phyloP scores from a whole-genome alignment of 2,888 invertebrate genomes.

The Coronaproctus castanopsis region DNA sequence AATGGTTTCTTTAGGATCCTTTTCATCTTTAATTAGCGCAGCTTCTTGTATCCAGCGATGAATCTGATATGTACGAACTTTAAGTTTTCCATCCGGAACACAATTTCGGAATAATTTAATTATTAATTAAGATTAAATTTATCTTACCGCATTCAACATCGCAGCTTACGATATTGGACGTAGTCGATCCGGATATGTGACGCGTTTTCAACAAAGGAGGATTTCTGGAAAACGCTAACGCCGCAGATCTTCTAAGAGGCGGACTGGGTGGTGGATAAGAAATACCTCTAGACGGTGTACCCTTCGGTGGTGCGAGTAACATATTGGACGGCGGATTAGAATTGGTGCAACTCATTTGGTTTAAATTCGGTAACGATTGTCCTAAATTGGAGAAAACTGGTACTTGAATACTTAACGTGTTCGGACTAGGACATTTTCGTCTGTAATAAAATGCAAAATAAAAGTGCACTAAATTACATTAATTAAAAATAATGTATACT shows the following conservation, averaged over 20 bases:
- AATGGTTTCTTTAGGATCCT: too few species aligned
- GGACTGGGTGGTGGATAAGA: constrained; percentile 68
- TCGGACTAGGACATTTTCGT: constrained; percentile 37
- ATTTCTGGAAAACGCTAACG: constrained; percentile 46
- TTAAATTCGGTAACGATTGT: constrained; percentile 61
- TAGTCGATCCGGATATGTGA: constrained; percentile 38
- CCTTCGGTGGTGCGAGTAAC: constrained; percentile 28
- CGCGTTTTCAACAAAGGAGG: constrained; percentile 64
- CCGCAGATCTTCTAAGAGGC: constrained; percentile 34
- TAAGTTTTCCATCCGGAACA: too few species aligned
- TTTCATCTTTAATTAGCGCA: too few species aligned
- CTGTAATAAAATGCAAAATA: constrained; percentile 23
- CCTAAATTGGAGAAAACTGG: constrained; percentile 40
- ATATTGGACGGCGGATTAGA: constrained; percentile 29
- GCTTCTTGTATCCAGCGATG: too few species aligned
- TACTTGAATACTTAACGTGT: constrained; percentile 54
- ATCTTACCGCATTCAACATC: constrained; percentile 24
- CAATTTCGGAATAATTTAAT: too few species aligned
- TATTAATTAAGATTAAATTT: too few species aligned
- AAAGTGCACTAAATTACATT: too few species aligned
- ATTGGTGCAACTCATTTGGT: constrained; percentile 28
- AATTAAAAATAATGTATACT: too few species aligned
- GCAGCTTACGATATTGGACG: constrained; percentile 24
- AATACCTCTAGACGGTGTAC: constrained; percentile 35
- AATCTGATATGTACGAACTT: too few species aligned